Percentiles rank a stretch among this genome's conserved stretches.
Evolutionary conservation across 1,140 invertebrate genomes (phyloP).

Genomic region (silkworm (Bombyx mori)): ASM3026992v2 NC_085118.1:11611501-11612000

Average conservation of each 20-base stretch:
- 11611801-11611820: no score
- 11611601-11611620: constrained; percentile 93
- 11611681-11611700: constrained; percentile 91
- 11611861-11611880: no score
- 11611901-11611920: no score
- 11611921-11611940: no score
- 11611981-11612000: no score
- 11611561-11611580: constrained; percentile 90
- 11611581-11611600: constrained; percentile 83
- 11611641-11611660: constrained; percentile 92
- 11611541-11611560: constrained; percentile 95
- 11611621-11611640: constrained; percentile 93
- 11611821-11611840: no score
- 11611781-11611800: no score
- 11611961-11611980: no score
- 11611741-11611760: constrained; percentile 77
- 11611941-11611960: no score
- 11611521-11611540: constrained; percentile 82
- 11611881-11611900: no score
- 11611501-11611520: no score
- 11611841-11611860: no score
- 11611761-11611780: constrained; percentile 79
- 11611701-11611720: constrained; percentile 83
- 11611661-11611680: constrained; percentile 91
- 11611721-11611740: constrained; percentile 90